Base-by-base conservation (phyloP, 2,113 vertebrate species). In the Protomyctophum bolini region DNA sequence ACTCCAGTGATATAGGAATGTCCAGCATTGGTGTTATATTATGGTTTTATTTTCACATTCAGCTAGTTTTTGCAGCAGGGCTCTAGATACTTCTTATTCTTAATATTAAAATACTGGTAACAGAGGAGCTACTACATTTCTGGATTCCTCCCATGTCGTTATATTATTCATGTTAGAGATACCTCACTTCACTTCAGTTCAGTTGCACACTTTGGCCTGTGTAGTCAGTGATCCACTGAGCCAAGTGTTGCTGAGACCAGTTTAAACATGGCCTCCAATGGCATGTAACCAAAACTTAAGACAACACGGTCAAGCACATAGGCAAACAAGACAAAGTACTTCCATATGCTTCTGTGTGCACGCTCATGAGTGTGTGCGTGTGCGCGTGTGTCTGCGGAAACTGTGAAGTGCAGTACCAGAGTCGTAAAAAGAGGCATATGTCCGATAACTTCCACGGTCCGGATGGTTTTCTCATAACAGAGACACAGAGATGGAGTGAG, bases 391-490 rank as follows among this genome's bases (percentile, higher is more conserved):
- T 15, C 58, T 67, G 54, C 12, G 11, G 75, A 80, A 80, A 84
- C 71, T 63, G 63, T 8, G 60, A 68, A 58, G 51, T 1, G 51
- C 21, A 74, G 78, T 73, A 70, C 68, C 33, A 55, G 41, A 50
- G 72, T 73, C 73, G 68, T 75, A 73, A 70, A 69, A 66, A 41
- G 33, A 41, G 68, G 75, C 81, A 83, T 82, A 81, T 84, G 81
- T 87, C 63, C 52, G 58, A 82, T 69, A 76, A 68, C 79, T 84
- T 84, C 66, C 33, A 21, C 76, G 71, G 67, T 2, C 8, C 47
- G 70, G 15, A 73, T 77, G 81, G 57, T 82, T 87, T 89, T 83
- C 82, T 77, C 81, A 74, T 74, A 68, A 2, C 51, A 72, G 0
- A 41, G 55, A 70, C 33, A 41, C 28, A 28, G 28, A 29, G 15